Percentiles rank a stretch among this genome's conserved stretches.
phyloP scores from a whole-genome alignment of 2,888 invertebrate genomes.

The Epinotia ramella region DNA sequence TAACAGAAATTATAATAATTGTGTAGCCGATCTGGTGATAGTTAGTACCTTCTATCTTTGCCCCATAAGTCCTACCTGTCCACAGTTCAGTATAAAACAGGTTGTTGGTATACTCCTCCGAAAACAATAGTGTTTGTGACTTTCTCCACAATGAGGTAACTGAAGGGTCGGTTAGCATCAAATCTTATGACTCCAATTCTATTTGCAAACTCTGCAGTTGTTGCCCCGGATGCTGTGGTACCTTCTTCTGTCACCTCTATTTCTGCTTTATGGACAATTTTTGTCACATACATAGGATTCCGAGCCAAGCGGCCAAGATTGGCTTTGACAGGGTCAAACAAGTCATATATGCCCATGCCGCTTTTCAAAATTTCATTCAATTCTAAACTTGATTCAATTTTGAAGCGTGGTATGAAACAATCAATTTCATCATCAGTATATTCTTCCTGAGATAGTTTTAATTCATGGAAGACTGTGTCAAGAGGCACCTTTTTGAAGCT shows the following conservation, averaged over 20 bases:
- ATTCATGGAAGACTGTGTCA: slow-evolving; percentile 78
- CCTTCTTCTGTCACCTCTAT: slow-evolving; percentile 91
- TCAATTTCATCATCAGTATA: slow-evolving; percentile 87
- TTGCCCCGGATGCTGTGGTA: slow-evolving; percentile 87
- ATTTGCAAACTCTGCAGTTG: slow-evolving; percentile 79
- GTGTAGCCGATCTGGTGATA: not conserved
- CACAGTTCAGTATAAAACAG: slow-evolving; percentile 64
- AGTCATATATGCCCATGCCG: slow-evolving; percentile 77
- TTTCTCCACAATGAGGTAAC: slow-evolving; percentile 88
- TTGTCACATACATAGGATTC: slow-evolving; percentile 82
- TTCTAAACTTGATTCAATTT: slow-evolving; percentile 84
- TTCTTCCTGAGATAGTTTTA: slow-evolving; percentile 77
- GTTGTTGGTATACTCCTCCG: slow-evolving; percentile 73
- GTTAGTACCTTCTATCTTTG: not conserved
- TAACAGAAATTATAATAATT: no score
- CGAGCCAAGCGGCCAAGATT: slow-evolving; percentile 77
- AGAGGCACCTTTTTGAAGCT: slow-evolving; percentile 78
- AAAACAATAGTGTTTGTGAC: slow-evolving; percentile 77
- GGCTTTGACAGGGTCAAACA: slow-evolving; percentile 81
- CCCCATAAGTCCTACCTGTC: not conserved
- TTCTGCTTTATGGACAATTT: slow-evolving; percentile 88
- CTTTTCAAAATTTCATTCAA: slow-evolving; percentile 80
- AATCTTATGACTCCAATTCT: slow-evolving; percentile 85
- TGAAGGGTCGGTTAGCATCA: slow-evolving; percentile 87
- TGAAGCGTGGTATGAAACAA: slow-evolving; percentile 87